phyloP scores from a whole-genome alignment of 2,888 invertebrate species.

The Melanostoma mellinum region DNA sequence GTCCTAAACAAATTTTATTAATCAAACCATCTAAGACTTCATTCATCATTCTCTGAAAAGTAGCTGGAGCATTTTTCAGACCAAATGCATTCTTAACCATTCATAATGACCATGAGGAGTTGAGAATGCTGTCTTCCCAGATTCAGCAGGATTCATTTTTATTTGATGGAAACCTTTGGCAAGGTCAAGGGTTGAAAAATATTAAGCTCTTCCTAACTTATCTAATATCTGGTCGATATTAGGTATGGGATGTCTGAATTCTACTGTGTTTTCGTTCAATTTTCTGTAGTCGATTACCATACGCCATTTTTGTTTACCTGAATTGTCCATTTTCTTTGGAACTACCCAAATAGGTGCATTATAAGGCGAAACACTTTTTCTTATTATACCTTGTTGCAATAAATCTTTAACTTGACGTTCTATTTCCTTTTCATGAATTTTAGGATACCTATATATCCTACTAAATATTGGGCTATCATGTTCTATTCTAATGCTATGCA shows the following conservation, averaged over 20 bases:
- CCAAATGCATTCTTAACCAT: too few relatives aligned
- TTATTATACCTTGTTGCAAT: background rate
- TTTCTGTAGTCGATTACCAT: constrained; percentile 5
- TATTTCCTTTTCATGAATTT: constrained; percentile 5
- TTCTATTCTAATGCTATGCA: background rate
- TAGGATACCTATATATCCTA: constrained; percentile 13
- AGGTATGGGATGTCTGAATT: background rate
- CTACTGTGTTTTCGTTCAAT: background rate
- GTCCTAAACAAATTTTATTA: too few relatives aligned
- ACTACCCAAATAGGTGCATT: too few relatives aligned
- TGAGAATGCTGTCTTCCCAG: constrained; percentile 9
- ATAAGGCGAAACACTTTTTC: too few relatives aligned
- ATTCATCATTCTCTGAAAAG: too few relatives aligned
- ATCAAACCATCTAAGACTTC: too few relatives aligned
- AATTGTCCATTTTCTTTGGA: constrained; percentile 1
- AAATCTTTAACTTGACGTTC: background rate
- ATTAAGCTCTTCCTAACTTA: constrained; percentile 1
- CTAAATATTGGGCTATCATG: constrained; percentile 17
- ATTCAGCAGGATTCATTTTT: background rate
- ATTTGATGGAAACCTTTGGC: constrained; percentile 2
- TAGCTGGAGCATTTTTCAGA: too few relatives aligned
- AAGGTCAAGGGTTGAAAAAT: background rate
- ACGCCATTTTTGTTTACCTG: background rate
- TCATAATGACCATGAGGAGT: too few relatives aligned
- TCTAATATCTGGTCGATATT: constrained; percentile 4